Evolutionary conservation across 2,797 vertebrate species (phyloP).

Genomic region (Artibeus lituratus): DNA sequence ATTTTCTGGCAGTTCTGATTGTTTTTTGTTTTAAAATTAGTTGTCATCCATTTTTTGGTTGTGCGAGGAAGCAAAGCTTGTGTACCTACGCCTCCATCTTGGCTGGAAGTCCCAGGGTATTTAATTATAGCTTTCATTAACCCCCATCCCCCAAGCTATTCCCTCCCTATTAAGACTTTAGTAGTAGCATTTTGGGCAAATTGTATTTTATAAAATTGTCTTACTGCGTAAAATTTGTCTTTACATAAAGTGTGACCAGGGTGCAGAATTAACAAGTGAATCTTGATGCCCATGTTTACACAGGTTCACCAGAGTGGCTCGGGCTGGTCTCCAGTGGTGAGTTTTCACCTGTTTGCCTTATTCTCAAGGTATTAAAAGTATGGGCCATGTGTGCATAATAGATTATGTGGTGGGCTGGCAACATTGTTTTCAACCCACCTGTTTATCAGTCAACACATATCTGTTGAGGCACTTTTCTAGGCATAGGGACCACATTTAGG

Average conservation of each 20-base stretch:
- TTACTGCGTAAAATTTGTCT: accelerated
- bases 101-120: not conserved
- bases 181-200: too few species aligned
- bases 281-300: not conserved
- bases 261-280: accelerated
- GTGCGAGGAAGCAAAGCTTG: too few species aligned
- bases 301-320: constrained; percentile 98
- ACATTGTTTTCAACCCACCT: not conserved
- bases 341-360: constrained; percentile 1
- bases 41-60: too few species aligned
- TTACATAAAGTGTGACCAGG: accelerated
- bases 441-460: not conserved
- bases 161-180: not conserved
- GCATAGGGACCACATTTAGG: not conserved
- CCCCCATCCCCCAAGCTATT: not conserved
- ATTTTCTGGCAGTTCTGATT: too few species aligned
- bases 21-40: too few species aligned
- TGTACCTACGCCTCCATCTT: too few species aligned
- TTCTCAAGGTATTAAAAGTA: not conserved
- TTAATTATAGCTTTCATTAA: not conserved
- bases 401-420: too few species aligned
- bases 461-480: not conserved
- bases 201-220: not conserved
- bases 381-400: accelerated
- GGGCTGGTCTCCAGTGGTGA: constrained; percentile 98